Conservation (phyloP, 2,113 vertebrate species). For the Ondatra zibethicus region DNA sequence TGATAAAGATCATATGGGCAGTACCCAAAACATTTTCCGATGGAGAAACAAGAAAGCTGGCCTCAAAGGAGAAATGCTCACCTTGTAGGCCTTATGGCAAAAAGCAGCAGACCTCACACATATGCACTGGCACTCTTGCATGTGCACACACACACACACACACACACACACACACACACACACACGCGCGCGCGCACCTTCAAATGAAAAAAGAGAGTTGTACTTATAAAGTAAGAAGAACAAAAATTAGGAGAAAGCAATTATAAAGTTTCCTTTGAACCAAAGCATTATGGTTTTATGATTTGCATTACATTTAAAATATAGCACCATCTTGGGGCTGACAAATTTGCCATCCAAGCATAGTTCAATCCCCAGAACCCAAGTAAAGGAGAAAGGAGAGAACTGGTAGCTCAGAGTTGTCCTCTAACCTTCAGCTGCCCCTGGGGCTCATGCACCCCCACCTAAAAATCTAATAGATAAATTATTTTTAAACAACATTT, state of each 20-base stretch:
- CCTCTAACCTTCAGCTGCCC: neutral
- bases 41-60: neutral
- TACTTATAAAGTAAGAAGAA: neutral
- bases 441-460: neutral
- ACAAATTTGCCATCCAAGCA: too few species aligned
- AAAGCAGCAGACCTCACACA: neutral
- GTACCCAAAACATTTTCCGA: neutral
- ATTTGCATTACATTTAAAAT: constrained; percentile 31
- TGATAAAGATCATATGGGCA: neutral
- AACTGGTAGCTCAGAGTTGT: neutral
- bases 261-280: neutral
- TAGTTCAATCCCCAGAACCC: neutral
- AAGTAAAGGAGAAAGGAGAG: neutral
- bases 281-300: neutral
- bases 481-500: neutral
- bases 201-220: neutral
- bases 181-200: too few species aligned
- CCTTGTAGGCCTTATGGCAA: neutral
- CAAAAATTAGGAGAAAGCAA: neutral
- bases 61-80: neutral
- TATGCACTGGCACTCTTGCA: neutral
- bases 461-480: neutral
- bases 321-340: neutral
- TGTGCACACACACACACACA: too few species aligned
- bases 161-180: neutral